Base-by-base conservation (phyloP, 2,113 vertebrate species). In the Motacilla tschutschensis region DNA sequence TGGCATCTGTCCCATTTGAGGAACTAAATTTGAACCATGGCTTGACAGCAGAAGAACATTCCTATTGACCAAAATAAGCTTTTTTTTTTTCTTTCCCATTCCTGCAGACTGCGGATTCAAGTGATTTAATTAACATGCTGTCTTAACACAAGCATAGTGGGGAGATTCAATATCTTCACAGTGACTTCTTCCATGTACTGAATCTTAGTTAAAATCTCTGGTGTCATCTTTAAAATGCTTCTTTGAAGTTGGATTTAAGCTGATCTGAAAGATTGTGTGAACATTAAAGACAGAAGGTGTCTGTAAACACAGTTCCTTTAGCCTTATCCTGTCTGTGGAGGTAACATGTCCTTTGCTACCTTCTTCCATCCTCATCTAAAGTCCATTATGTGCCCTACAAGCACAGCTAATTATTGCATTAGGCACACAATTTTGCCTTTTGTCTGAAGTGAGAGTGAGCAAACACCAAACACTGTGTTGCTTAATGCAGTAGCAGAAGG, bases 401-500 rank as follows among this genome's bases (percentile, higher is more conserved):
- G 18, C 17, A 62, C 40, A 65, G 21, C 9, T 72, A 29, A 29
- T 79, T 40, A 62, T 48, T 85, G 10, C 33, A 44, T 63, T 59
- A 69, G 63, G 40, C 15, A 55, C 29, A 67, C 2, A 36, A 6
- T 62, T 85, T 70, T 94, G 64, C 24, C 66, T 89, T 91, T 71
- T 92, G 63, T 62, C 58, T 72, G 28, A 36, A 60, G n/a, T 33
- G 47, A 65, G 60, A 14, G 8, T 81, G 44, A 79, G 12, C 55
- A 70, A 83, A 89, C 40, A 47, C 24, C 31, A 50, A 69, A 16
- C 17, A 38, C 31, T 47, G 53, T 62, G 43, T 59, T 69, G 64
- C 53, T 70, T 73, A 83, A 74, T 57, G 85, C 64, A 64, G 55
- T 14, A 81, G 71, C 81, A 79, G 83, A 89, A 86, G 66, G 80